Evolutionary conservation across 2,888 invertebrate genomes (phyloP).

Genomic region (Parnassius mnemosyne): DNA sequence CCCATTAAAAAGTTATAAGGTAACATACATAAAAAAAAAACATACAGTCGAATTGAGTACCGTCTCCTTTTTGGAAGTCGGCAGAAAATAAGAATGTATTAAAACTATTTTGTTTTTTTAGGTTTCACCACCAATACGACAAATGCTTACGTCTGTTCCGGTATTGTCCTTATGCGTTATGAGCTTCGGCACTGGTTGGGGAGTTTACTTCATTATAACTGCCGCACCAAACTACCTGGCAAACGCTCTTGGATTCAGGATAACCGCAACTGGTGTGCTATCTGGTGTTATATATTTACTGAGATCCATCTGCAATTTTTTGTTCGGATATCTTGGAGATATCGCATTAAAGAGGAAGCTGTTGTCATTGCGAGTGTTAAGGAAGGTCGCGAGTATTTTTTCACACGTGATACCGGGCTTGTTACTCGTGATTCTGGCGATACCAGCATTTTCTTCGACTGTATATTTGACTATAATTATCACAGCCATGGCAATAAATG

Average conservation of each 20-base stretch:
- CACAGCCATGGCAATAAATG: conserved; percentile 75
- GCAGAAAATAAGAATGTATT: too few relatives aligned
- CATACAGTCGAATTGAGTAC: too few relatives aligned
- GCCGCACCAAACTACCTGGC: conserved; percentile 83
- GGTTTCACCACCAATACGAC: conserved; percentile 76
- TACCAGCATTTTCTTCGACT: not conserved
- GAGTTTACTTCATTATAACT: conserved; percentile 82
- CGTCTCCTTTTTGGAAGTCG: too few relatives aligned
- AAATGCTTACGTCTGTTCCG: conserved; percentile 78
- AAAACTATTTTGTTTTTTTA: conserved; percentile 36
- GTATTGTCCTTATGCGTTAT: conserved; percentile 79
- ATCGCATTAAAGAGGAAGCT: conserved; percentile 40
- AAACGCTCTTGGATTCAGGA: conserved; percentile 80
- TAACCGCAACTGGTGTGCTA: conserved; percentile 34
- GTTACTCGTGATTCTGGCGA: conserved; percentile 20
- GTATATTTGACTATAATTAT: conserved; percentile 66
- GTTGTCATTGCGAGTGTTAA: conserved; percentile 46
- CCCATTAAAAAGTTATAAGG: too few relatives aligned
- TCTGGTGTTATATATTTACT: conserved; percentile 35
- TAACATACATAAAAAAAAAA: too few relatives aligned
- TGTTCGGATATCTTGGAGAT: conserved; percentile 34
- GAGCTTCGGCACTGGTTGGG: conserved; percentile 84
- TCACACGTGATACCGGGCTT: conserved; percentile 57
- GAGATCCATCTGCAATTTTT: conserved; percentile 29
- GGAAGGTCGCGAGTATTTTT: conserved; percentile 75